phyloP scores from a whole-genome alignment of 2,797 vertebrate species.

The Champsocephalus gunnari region DNA sequence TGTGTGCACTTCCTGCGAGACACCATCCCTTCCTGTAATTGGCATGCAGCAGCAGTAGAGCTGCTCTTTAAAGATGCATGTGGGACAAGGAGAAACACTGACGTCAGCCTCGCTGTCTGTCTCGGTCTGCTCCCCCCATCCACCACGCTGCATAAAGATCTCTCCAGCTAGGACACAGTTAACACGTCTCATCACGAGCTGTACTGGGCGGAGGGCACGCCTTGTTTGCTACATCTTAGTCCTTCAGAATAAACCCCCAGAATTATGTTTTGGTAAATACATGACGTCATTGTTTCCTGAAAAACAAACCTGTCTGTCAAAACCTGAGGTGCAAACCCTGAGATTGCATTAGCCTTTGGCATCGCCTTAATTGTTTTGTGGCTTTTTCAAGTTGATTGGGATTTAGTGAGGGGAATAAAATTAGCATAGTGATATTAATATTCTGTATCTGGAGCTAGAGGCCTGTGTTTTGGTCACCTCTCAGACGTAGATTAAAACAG shows the following conservation, averaged over 20 bases:
- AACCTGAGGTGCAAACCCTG: not conserved
- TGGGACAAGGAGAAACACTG: conserved; percentile 73
- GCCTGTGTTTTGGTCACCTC: not conserved
- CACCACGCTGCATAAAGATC: conserved; percentile 18
- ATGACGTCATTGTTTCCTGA: not conserved
- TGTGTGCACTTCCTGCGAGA: conserved; percentile 75
- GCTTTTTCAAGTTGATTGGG: not conserved
- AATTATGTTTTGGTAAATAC: not conserved
- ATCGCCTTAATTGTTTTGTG: not conserved
- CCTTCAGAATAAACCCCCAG: conserved; percentile 19
- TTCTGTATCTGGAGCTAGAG: not conserved
- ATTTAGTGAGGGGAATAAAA: not conserved
- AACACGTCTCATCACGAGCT: conserved; percentile 42
- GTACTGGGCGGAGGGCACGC: conserved; percentile 22
- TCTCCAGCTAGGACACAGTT: conserved; percentile 40
- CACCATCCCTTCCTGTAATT: conserved; percentile 77
- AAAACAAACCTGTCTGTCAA: too few relatives aligned
- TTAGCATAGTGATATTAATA: not conserved
- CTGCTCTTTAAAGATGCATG: conserved; percentile 81
- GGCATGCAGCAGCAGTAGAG: conserved; percentile 78
- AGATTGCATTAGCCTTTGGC: conserved; percentile 9
- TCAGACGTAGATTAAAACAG: not conserved
- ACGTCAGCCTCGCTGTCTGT: conserved; percentile 73
- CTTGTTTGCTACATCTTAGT: not conserved
- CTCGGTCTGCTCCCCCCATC: conserved; percentile 34